Base-by-base conservation (phyloP, 2,888 invertebrate species). In the Tetramorium bicarinatum region DNA sequence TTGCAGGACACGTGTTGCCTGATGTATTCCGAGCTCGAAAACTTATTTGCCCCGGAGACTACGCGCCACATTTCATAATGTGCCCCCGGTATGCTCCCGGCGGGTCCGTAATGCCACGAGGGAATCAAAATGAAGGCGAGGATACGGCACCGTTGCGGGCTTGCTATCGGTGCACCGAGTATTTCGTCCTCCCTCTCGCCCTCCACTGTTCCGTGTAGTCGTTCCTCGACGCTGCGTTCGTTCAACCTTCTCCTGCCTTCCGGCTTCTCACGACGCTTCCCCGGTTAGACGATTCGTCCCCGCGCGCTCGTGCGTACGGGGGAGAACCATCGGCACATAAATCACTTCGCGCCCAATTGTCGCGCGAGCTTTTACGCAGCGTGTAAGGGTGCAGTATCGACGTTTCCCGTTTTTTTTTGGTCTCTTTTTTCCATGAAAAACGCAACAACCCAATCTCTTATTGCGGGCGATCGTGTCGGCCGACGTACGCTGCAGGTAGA, bases 1-100 rank as follows among this genome's bases (percentile, higher is more conserved):
- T 93, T 92, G 90, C 92, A 84, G 88, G 93, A 93, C 93, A 93
- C 93, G 92, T 93, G 93, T 93, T 93, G 93, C 93, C 91, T 91
- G 90, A 91, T 91, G 90, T 92, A 92, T 92, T 92, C 90, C 85
- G 85, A 83, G 86, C 89, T 87, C 84, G 89, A 85, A 91, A 92
- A 93, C 92, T 93, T 93, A 93, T 93, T 91, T 92, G 89, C 93
- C 91, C 92, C 71, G 72, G 92, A 91, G 93, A 89, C 85, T 75
- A 61, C 82, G 86, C 87, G 87, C 90, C 88, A 90, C 88, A 91
- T 91, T 91, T 91, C 90, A 90, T 91, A 91, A 90, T 91, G 87
- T 89, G 88, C 89, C 77, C 89, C 49, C 87, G 88, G 88, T 87
- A 88, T 86, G 87, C 82, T 80, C 89, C 87, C 88, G n/a, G 66